These are phyloP conservation scores for Sesamia inferens DNA, from an alignment of 2,888 invertebrate species.

Conservation along the genomic window DNA sequence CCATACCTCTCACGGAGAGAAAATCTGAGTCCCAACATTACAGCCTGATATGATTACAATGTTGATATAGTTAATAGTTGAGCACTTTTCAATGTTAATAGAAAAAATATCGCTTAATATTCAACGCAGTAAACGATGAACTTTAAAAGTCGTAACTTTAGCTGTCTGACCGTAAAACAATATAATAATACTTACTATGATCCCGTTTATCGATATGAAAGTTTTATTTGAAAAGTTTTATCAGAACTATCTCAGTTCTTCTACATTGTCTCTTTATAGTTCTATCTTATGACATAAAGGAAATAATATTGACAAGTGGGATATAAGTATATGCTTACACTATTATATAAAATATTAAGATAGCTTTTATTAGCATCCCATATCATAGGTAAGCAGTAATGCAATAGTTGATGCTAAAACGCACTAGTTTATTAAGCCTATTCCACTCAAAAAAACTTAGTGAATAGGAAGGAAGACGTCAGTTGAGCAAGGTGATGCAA, in stretches of 20 bases:
- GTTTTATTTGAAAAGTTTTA: conserved; percentile 58
- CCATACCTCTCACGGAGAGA: too few species aligned
- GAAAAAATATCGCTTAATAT: conserved; percentile 12
- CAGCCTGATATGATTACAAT: background rate
- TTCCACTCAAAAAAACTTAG: too few species aligned
- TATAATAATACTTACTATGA: conserved; percentile 51
- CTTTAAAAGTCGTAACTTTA: conserved; percentile 49
- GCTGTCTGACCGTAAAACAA: conserved; percentile 50
- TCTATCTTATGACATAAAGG: conserved; percentile 6
- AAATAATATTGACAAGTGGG: background rate
- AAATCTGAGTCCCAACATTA: too few species aligned
- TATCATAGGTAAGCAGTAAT: too few species aligned
- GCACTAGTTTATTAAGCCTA: too few species aligned
- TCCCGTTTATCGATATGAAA: conserved; percentile 61
- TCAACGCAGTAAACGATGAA: conserved; percentile 24
- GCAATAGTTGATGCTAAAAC: too few species aligned
- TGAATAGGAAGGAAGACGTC: too few species aligned
- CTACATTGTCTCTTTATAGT: conserved; percentile 53
- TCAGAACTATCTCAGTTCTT: conserved; percentile 16
- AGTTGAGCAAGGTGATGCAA: too few species aligned
- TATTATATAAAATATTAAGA: too few species aligned
- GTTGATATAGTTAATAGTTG: background rate
- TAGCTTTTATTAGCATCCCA: too few species aligned
- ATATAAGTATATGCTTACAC: background rate
- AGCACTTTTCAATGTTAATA: conserved; percentile 6